Evolutionary conservation across 2,797 vertebrate genomes (phyloP).

Genomic region (Pangasius krempfi): DNA sequence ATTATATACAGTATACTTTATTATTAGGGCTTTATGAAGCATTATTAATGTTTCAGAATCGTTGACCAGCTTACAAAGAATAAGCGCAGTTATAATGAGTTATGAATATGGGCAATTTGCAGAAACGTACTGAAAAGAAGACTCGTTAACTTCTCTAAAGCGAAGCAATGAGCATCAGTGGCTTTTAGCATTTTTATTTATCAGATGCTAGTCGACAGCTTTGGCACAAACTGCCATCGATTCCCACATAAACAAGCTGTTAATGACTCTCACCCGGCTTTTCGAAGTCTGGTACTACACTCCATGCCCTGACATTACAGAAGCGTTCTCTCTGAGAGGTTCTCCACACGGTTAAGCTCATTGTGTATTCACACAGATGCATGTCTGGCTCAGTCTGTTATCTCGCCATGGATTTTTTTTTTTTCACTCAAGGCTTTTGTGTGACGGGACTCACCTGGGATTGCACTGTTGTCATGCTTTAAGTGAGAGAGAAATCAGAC

Average conservation of each 20-base stretch:
- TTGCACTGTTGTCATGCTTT: conserved; percentile 53
- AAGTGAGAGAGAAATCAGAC: conserved; percentile 57
- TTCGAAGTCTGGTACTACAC: not conserved
- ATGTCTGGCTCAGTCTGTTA: conserved; percentile 43
- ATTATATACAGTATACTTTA: not conserved
- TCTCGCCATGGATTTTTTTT: conserved; percentile 6
- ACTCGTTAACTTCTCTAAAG: not conserved
- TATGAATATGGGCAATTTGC: not conserved
- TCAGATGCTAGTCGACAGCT: not conserved
- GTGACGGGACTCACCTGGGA: conserved; percentile 54
- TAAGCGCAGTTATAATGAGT: not conserved
- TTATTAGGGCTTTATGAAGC: not conserved
- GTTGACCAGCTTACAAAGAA: not conserved
- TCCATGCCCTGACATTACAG: not conserved
- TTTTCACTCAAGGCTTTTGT: conserved; percentile 48
- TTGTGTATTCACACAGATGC: conserved; percentile 45
- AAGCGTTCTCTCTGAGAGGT: not conserved
- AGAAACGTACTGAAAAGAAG: not conserved
- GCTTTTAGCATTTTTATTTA: conserved; percentile 24
- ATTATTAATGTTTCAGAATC: not conserved
- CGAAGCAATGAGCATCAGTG: not conserved
- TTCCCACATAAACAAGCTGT: conserved; percentile 19
- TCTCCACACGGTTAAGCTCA: conserved; percentile 30
- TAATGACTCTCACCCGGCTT: conserved; percentile 11
- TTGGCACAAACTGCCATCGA: conserved; percentile 22